Evolutionary conservation across 2,113 vertebrate genomes (phyloP).

Genomic region (Neotoma lepida): DNA sequence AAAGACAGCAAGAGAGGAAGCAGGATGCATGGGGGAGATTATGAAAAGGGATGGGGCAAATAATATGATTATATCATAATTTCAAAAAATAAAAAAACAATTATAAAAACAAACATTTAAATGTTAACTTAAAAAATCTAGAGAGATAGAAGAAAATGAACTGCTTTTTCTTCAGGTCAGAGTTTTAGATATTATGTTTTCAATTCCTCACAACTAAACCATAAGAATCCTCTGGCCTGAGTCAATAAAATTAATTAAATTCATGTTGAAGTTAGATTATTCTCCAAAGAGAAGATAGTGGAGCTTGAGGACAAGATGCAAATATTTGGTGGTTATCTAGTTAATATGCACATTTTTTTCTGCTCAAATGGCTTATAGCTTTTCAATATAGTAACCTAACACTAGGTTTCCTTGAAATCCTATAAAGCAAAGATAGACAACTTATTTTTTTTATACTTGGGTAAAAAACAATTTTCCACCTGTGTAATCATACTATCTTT

Average conservation of each 20-base stretch:
- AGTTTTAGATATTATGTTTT: neutral
- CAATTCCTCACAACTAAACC: neutral
- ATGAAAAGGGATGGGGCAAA: neutral
- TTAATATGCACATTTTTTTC: neutral
- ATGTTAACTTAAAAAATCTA: constrained; percentile 12
- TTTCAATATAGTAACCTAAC: neutral
- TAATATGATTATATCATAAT: neutral
- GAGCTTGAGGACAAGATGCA: neutral
- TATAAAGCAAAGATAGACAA: neutral
- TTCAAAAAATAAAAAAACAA: neutral
- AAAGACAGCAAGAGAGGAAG: neutral
- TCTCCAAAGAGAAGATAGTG: neutral
- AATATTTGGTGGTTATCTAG: neutral
- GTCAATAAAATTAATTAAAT: neutral
- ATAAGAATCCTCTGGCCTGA: neutral
- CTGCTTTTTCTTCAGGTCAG: neutral
- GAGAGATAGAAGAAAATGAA: neutral
- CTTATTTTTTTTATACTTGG: neutral
- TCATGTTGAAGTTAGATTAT: neutral
- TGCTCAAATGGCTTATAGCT: neutral
- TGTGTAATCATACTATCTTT: neutral
- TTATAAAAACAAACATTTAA: neutral
- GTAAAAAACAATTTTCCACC: neutral
- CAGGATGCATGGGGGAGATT: neutral
- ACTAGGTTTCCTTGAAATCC: neutral